Percentiles rank a stretch among this genome's conserved stretches.
These are phyloP conservation scores for Ammodytes dubius DNA, from an alignment of 2,113 vertebrate species.

Conservation along the genomic window DNA sequence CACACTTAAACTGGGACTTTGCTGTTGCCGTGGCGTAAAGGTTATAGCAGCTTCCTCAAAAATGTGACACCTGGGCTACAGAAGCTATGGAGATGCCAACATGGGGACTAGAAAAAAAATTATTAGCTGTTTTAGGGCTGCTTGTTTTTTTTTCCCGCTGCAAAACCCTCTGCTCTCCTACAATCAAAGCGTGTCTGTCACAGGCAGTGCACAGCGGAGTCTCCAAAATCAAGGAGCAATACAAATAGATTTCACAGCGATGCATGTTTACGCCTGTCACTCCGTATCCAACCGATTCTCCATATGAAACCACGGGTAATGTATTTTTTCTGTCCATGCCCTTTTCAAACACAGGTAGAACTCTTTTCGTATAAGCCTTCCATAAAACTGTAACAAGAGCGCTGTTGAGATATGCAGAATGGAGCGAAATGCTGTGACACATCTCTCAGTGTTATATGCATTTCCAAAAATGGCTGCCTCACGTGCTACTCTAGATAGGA, in stretches of 20 bases:
- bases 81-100: background rate
- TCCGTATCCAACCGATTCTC: background rate
- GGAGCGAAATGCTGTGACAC: background rate
- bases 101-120: background rate
- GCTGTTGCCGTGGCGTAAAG: background rate
- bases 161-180: background rate
- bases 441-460: background rate
- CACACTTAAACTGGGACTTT: background rate
- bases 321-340: too few species aligned
- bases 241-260: background rate
- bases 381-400: too few species aligned
- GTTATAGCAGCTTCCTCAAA: background rate
- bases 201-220: background rate
- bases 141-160: background rate
- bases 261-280: background rate
- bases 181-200: background rate
- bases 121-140: background rate
- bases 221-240: background rate
- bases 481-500: background rate
- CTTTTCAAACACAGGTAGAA: too few species aligned
- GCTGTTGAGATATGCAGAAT: background rate
- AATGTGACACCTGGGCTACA: background rate
- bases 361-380: too few species aligned
- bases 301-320: background rate
- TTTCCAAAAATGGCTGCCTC: background rate